Evolutionary conservation across 2,113 vertebrate species (phyloP).

Genomic region (Hyaena hyaena): DNA sequence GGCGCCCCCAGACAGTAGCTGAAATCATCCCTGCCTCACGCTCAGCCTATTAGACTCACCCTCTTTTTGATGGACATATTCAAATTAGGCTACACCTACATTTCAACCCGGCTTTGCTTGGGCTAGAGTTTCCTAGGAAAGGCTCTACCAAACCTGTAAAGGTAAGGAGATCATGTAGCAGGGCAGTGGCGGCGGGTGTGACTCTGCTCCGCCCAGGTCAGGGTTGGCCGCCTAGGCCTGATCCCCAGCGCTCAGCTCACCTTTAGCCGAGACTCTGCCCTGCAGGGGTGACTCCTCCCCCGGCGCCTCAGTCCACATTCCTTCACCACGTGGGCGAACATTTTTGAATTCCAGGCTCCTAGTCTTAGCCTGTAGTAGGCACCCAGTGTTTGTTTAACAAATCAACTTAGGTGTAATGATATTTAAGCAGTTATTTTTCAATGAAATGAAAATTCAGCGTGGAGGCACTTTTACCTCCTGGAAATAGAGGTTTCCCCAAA

Average conservation of each 20-base stretch:
- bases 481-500: neutral
- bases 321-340: neutral
- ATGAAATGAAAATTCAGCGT: neutral
- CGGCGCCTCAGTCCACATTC: accelerated
- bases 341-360: neutral
- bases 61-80: neutral
- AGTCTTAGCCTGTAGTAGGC: too few species aligned
- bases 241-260: accelerated
- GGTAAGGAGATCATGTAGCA: neutral
- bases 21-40: accelerated
- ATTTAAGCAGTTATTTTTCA: neutral
- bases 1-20: accelerated
- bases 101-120: accelerated
- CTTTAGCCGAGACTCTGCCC: accelerated
- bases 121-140: neutral
- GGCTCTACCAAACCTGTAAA: neutral
- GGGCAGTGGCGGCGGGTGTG: neutral
- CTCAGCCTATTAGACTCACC: neutral
- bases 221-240: neutral
- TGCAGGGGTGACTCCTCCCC: neutral
- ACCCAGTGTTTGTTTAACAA: neutral
- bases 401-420: accelerated
- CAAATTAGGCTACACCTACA: neutral
- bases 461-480: neutral
- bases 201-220: accelerated